These are phyloP conservation scores for Nymphalis io DNA, from an alignment of 1,140 invertebrate genomes.

Conservation along the genomic window DNA sequence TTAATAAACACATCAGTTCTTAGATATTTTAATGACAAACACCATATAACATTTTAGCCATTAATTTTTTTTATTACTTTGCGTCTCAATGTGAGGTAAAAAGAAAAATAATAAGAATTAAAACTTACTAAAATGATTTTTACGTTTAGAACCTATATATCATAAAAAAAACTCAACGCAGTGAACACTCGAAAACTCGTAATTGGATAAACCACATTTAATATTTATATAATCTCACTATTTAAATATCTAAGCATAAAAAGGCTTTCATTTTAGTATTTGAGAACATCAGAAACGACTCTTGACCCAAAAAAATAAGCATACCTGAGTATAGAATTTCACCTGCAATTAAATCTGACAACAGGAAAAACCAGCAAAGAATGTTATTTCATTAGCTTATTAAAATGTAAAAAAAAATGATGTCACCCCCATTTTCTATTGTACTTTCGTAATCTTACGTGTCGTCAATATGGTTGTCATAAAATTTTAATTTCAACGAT, in stretches of 20 bases:
- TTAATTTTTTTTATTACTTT: too few relatives aligned
- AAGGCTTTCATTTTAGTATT: background rate
- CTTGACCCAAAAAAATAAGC: slow-evolving; percentile 25
- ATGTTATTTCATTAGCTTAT: background rate
- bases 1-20: background rate
- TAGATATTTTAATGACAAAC: background rate
- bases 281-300: slow-evolving; percentile 5
- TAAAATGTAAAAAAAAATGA: background rate
- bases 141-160: too few relatives aligned
- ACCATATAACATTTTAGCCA: too few relatives aligned
- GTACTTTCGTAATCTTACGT: background rate
- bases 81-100: too few relatives aligned
- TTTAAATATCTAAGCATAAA: background rate
- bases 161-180: too few relatives aligned
- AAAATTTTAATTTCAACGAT: background rate
- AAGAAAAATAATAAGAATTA: too few relatives aligned
- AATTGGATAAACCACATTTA: too few relatives aligned
- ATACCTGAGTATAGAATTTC: slow-evolving; percentile 22
- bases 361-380: slow-evolving; percentile 12
- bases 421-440: background rate
- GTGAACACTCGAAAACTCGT: too few relatives aligned
- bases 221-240: too few relatives aligned
- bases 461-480: too few relatives aligned
- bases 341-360: slow-evolving; percentile 30
- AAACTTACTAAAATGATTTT: too few relatives aligned